phyloP scores from a whole-genome alignment of 2,888 invertebrate genomes.

The Chesias legatella region DNA sequence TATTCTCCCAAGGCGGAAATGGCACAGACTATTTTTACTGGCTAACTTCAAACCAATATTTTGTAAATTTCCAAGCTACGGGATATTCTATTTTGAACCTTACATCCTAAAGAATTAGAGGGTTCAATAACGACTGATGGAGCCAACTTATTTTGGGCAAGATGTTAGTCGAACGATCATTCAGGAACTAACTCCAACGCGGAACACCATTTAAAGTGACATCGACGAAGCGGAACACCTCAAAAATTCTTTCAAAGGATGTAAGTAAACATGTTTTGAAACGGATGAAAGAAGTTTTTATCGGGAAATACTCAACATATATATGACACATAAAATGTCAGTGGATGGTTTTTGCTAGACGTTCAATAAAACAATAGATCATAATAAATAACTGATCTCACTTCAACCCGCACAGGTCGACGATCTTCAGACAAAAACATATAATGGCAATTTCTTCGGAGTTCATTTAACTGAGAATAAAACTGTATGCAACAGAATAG shows the following conservation, averaged over 20 bases:
- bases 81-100: constrained; percentile 48
- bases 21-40: constrained; percentile 68
- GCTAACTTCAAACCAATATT: constrained; percentile 45
- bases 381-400: constrained; percentile 20
- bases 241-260: constrained; percentile 45
- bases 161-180: constrained; percentile 42
- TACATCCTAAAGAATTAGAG: constrained; percentile 33
- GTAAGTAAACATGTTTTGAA: not conserved
- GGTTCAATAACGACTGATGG: constrained; percentile 17
- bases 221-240: constrained; percentile 46
- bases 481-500: constrained; percentile 13
- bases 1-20: constrained; percentile 70
- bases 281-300: not conserved
- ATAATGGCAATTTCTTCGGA: constrained; percentile 23
- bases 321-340: not conserved
- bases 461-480: constrained; percentile 34
- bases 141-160: constrained; percentile 28
- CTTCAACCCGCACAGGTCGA: constrained; percentile 25
- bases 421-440: constrained; percentile 35
- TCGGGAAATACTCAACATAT: too few relatives aligned
- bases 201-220: constrained; percentile 47
- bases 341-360: not conserved
- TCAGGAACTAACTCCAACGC: constrained; percentile 58
- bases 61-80: constrained; percentile 37
- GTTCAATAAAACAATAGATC: constrained; percentile 5